Evolutionary conservation across 1,140 invertebrate genomes (phyloP), one percentile per base, ranked within the genome.

Genomic region (Lasioglossum baleicum): DNA sequence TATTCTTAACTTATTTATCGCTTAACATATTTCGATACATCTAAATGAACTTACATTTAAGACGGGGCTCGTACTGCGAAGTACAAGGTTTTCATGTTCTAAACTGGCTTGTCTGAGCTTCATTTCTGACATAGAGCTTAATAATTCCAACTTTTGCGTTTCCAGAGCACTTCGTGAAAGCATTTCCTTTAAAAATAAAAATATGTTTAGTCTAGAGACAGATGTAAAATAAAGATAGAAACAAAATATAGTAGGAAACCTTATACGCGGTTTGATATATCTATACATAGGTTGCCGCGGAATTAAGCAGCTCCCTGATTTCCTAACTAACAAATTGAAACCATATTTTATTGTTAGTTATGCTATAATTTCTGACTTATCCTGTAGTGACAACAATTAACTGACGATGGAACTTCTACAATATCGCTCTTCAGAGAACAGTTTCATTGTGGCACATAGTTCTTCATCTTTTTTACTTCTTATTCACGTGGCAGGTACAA

Each of bases 81-180:
- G 91, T 83, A 97, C 95, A 44, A 96, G 88, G 89, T 98, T 96
- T 84, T 98, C 98, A 53, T 97, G 94, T 89, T 99, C 98, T 42
- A 97, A 93, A 51, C 95, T 95, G 1, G 97, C 95, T 73, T 97
- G 95, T 87, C 96, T 96, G 53, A 98, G 93, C 85, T 98, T 97
- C 82, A 99, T 94, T 89, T 98, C 97, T 66, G 97, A 98, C 74
- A 99, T 94, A 82, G 98, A 97, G 80, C 96, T 97, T 93, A 99
- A 94, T 63, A 99, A 92, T 92, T 99, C 98, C 79, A 99, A 92
- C 91, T 99, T 99, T 91, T 99, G 98, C 0, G 97, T 98, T 93
- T 99, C 98, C 63, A 98, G 91, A 13, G 96, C 96, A 26, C 97
- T 98, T 71, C 97, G 94, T 40, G 96, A 96, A 75, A 98, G 92